Percentiles rank a stretch among this genome's conserved stretches.
Conservation (phyloP, 2,888 invertebrate genomes). For the Heliconius aoede region DNA sequence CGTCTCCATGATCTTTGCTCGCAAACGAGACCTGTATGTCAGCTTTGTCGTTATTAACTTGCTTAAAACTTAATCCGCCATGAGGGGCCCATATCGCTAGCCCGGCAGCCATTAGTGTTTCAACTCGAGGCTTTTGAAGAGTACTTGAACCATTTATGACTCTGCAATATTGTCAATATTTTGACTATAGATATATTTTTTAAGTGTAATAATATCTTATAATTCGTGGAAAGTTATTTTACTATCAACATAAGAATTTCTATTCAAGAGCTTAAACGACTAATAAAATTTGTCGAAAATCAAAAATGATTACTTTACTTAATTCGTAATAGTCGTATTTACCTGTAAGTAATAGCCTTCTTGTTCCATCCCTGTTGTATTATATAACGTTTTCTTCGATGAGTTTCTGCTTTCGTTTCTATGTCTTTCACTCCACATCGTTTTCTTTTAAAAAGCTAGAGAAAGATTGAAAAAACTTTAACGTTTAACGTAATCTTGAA, state of each 20-base stretch:
- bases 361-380: slow-evolving; percentile 88
- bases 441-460: slow-evolving; percentile 85
- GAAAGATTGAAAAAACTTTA: slow-evolving; percentile 46
- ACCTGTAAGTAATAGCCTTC: slow-evolving; percentile 87
- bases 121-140: slow-evolving; percentile 81
- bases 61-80: slow-evolving; percentile 84
- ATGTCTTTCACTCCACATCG: slow-evolving; percentile 90
- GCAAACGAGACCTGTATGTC: slow-evolving; percentile 91
- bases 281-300: too few relatives aligned
- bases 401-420: slow-evolving; percentile 50
- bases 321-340: not conserved
- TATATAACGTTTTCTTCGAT: slow-evolving; percentile 84
- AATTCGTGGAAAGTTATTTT: too few relatives aligned
- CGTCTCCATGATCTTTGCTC: slow-evolving; percentile 87
- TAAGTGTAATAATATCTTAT: too few relatives aligned
- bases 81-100: slow-evolving; percentile 88
- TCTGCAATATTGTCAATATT: slow-evolving; percentile 66
- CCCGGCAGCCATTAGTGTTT: slow-evolving; percentile 83
- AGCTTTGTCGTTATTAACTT: slow-evolving; percentile 80
- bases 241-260: not conserved
- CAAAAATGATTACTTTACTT: not conserved
- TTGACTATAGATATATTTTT: not conserved
- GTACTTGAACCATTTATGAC: slow-evolving; percentile 88
- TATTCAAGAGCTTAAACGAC: not conserved
- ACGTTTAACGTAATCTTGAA: too few relatives aligned